A percentile compares a stretch with the other conserved stretches of the same genome.
These are phyloP conservation scores for Helogale parvula DNA, from an alignment of 2,113 vertebrate genomes.

Conservation along the genomic window DNA sequence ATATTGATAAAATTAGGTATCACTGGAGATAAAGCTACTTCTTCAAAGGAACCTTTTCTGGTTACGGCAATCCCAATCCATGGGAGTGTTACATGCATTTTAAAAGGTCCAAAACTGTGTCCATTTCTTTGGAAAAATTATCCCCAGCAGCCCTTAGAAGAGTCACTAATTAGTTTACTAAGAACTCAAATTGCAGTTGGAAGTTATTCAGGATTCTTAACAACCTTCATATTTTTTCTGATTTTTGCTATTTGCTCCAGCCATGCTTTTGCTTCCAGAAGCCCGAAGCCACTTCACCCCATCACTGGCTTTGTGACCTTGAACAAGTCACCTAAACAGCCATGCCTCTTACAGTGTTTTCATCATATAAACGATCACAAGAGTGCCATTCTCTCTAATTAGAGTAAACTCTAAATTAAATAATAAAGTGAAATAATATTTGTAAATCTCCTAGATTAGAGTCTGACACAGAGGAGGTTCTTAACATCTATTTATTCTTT, in stretches of 20 bases:
- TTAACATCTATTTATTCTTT: neutral
- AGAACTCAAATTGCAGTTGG: neutral
- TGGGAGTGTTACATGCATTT: neutral
- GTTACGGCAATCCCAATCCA: neutral
- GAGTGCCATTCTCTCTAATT: neutral
- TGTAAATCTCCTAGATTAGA: neutral
- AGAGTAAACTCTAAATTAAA: neutral
- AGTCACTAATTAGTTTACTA: neutral
- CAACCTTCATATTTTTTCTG: neutral
- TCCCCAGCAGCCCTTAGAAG: neutral
- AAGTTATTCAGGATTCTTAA: neutral
- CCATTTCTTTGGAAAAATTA: neutral
- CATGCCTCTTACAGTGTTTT: neutral
- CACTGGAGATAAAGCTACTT: neutral
- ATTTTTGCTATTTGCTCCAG: neutral
- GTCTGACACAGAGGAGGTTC: neutral
- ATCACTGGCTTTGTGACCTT: neutral
- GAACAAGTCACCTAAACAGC: neutral
- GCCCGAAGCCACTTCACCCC: no score
- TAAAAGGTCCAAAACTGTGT: neutral
- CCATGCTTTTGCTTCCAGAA: neutral
- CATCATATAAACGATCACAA: neutral
- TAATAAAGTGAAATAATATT: neutral
- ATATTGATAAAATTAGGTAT: neutral
- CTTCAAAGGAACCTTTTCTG: neutral